Evolutionary conservation across 2,888 invertebrate species (phyloP).

Genomic region (Acronicta aceris): DNA sequence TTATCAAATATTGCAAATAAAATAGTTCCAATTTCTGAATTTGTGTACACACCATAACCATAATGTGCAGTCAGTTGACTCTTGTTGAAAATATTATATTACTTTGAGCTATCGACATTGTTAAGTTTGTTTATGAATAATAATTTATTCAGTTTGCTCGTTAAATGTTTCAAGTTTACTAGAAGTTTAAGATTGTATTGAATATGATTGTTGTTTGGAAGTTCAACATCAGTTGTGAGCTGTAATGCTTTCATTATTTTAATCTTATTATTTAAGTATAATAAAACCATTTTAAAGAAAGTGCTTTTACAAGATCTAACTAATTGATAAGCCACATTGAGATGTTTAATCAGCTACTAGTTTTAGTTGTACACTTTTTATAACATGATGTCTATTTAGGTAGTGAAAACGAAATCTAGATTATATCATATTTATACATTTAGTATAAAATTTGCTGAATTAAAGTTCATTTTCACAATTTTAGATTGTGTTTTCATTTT

Average conservation of each 20-base stretch:
- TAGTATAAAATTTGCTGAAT: conserved; percentile 90
- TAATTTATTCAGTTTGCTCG: conserved; percentile 90
- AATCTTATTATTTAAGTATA: conserved; percentile 88
- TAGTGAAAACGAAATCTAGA: conserved; percentile 89
- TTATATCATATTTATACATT: conserved; percentile 90
- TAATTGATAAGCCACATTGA: conserved; percentile 88
- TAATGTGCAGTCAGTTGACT: conserved; percentile 80
- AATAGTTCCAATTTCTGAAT: conserved; percentile 72
- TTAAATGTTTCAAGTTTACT: conserved; percentile 89
- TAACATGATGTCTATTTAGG: conserved; percentile 89
- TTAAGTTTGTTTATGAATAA: conserved; percentile 89
- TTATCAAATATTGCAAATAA: conserved; percentile 74
- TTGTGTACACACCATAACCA: conserved; percentile 72
- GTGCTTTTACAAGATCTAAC: conserved; percentile 89
- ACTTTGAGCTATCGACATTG: conserved; percentile 89
- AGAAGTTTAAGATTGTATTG: conserved; percentile 88
- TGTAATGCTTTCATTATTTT: conserved; percentile 86
- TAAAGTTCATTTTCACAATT: conserved; percentile 89
- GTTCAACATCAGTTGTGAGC: conserved; percentile 86
- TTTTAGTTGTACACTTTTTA: conserved; percentile 90
- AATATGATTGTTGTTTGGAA: conserved; percentile 86
- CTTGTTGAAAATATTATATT: conserved; percentile 88
- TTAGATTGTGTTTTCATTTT: conserved; percentile 76
- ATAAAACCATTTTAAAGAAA: conserved; percentile 85
- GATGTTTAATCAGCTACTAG: conserved; percentile 89